Conservation (phyloP, 2,797 vertebrate species). For the Fringilla coelebs region DNA sequence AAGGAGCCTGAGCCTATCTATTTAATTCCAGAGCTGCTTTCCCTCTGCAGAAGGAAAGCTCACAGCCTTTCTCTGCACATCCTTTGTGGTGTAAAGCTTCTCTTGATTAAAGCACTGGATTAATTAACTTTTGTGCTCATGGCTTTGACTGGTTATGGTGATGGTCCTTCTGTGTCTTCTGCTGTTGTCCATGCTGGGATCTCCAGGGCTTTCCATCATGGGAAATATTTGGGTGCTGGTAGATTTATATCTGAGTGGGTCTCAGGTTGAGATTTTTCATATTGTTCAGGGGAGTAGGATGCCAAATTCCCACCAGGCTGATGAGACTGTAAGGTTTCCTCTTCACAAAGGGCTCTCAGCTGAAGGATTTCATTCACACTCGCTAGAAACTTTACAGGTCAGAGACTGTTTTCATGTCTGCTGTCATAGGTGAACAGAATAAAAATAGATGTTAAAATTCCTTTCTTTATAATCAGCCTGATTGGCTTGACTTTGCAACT, state of each 20-base stretch:
- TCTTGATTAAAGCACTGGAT: neutral
- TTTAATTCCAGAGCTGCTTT: conserved; percentile 1
- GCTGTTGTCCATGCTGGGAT: neutral
- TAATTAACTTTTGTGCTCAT: neutral
- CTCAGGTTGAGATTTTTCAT: neutral
- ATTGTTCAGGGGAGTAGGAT: neutral
- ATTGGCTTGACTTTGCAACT: neutral
- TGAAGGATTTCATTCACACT: neutral
- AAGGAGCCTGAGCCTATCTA: neutral
- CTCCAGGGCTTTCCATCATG: neutral
- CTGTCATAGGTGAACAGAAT: neutral
- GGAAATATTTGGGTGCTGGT: neutral
- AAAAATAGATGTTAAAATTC: neutral
- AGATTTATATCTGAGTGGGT: neutral
- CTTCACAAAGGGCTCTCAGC: neutral
- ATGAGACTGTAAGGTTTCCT: neutral
- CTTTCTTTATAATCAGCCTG: neutral
- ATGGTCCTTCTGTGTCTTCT: neutral
- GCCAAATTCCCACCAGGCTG: neutral
- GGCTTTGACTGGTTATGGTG: neutral
- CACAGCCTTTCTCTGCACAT: neutral
- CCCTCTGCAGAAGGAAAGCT: neutral
- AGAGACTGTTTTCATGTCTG: neutral
- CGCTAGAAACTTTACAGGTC: neutral
- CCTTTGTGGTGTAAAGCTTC: neutral